phyloP scores from a whole-genome alignment of 2,888 invertebrate species.

The Acronicta aceris region DNA sequence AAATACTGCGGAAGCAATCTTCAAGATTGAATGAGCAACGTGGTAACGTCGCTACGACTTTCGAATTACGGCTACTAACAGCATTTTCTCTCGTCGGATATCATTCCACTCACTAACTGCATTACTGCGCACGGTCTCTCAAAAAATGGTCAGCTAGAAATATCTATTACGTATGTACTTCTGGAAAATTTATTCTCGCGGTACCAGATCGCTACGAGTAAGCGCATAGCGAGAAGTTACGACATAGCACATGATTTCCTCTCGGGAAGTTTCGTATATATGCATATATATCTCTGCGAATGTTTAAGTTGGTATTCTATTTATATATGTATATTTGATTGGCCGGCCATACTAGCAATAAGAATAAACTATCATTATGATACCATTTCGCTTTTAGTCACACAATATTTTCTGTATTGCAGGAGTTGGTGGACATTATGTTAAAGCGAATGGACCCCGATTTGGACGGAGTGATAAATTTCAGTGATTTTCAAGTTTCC shows the following conservation, averaged over 20 bases:
- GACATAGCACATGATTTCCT: conserved; percentile 16
- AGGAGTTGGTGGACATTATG: conserved; percentile 93
- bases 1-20: neutral
- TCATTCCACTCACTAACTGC: conserved; percentile 5
- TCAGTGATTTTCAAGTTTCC: conserved; percentile 90
- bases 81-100: neutral
- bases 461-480: conserved; percentile 92
- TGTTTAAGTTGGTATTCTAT: too few relatives aligned
- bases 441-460: conserved; percentile 93
- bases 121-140: neutral
- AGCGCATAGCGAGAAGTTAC: conserved; percentile 15
- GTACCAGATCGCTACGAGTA: conserved; percentile 5
- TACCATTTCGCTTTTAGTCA: neutral
- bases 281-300: too few relatives aligned
- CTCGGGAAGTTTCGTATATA: too few relatives aligned
- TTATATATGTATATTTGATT: too few relatives aligned
- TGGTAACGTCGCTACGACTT: neutral
- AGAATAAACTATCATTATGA: too few relatives aligned
- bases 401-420: conserved; percentile 45
- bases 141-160: conserved; percentile 14
- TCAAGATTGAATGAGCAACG: neutral
- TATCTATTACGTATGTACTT: conserved; percentile 13
- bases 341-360: too few relatives aligned
- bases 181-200: conserved; percentile 20
- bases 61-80: neutral